These are phyloP conservation scores for Silurus lanzhouensis DNA, from an alignment of 2,797 vertebrate species.

Conservation along the genomic window DNA sequence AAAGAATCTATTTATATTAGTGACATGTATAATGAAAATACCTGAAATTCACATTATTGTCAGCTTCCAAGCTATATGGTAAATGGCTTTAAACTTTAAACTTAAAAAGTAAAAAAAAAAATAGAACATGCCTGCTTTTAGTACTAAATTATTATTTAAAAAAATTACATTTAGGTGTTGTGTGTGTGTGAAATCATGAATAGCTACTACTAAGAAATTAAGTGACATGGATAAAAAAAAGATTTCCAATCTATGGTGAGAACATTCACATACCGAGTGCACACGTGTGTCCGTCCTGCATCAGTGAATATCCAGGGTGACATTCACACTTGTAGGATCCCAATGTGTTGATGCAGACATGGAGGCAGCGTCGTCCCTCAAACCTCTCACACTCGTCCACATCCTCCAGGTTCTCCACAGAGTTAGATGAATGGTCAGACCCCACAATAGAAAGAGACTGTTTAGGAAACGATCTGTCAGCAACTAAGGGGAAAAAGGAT, in stretches of 20 bases:
- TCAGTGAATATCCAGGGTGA: constrained; percentile 80
- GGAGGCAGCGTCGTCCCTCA: constrained; percentile 78
- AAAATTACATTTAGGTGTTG: not conserved
- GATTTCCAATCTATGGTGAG: no score
- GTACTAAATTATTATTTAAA: not conserved
- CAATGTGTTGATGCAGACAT: constrained; percentile 78
- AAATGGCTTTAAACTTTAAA: not conserved
- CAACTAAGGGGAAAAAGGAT: constrained; percentile 67
- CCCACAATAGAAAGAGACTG: constrained; percentile 80
- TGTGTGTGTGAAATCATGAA: not conserved
- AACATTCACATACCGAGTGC: constrained; percentile 71
- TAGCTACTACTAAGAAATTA: not conserved
- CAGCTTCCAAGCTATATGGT: not conserved
- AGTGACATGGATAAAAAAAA: not conserved
- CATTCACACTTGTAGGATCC: constrained; percentile 86
- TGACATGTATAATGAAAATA: not conserved
- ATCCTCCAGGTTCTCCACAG: constrained; percentile 79
- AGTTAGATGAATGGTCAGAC: constrained; percentile 77
- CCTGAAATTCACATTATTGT: not conserved
- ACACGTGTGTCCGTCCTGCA: constrained; percentile 82
- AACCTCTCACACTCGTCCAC: constrained; percentile 82
- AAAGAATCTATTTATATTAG: not conserved
- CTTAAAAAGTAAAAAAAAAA: not conserved
- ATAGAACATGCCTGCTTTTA: not conserved
- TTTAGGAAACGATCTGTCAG: constrained; percentile 74